Evolutionary conservation across 2,113 vertebrate species (phyloP), one percentile per base, ranked within the genome.

Genomic region (Megatriorchis doriae): DNA sequence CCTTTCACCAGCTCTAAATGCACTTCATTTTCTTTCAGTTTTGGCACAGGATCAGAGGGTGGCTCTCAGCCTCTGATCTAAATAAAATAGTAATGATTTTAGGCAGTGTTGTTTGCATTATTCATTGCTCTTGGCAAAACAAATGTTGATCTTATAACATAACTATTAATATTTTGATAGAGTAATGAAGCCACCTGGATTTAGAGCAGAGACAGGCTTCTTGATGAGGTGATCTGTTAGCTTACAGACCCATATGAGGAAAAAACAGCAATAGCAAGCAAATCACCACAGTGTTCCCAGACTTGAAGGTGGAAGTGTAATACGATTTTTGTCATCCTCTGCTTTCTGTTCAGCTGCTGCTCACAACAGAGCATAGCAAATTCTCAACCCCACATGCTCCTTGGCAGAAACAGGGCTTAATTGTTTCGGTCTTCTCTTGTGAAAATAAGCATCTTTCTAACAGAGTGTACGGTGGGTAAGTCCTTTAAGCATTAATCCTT

Each of bases 41-140:
- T 58, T 88, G 72, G 96, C 90, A 58, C 6, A 6, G 77, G 29
- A 95, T 90, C 58, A 66, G 72, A 88, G 66, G 29, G 43, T 96
- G 68, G 55, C 42, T 92, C 58, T 66, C 81, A 81, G 75, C 72
- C 85, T 96, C 62, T 86, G 81, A 78, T 95, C 68, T 70, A 40
- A 92, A 91, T 94, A 79, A 74, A 81, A 86, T 74, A 93, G 29
- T 89, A 26, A 56, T 62, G 70, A 48, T 90, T 67, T 85, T 62
- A 83, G 73, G 79, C 52, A 11, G 31, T 56, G 59, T 16, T 61
- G 77, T 50, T 97, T 43, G 36, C 75, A 87, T 96, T 93, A 86
- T 89, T 95, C 71, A 86, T 96, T 11, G 63, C 91, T 97, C 61
- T 90, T 95, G 87, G 90, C 80, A 92, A 91, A 97, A 79, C 80